phyloP scores from a whole-genome alignment of 2,797 vertebrate species.

The Octomys mimax region DNA sequence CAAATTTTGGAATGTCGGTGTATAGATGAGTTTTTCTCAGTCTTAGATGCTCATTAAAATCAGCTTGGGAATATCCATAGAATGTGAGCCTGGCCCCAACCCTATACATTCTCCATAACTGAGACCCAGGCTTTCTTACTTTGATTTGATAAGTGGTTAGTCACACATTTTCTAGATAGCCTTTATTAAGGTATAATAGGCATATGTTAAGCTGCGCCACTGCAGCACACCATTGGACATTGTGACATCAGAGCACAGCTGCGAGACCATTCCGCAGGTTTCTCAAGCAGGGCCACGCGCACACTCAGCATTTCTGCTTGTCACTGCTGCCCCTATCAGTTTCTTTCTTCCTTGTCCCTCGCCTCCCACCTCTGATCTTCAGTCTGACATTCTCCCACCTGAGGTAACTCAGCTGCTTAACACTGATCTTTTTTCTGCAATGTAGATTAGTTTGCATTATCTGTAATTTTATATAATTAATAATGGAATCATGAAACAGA shows the following conservation, averaged over 20 bases:
- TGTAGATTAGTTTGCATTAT: slow-evolving; percentile 15
- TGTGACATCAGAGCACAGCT: not conserved
- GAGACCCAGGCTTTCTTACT: not conserved
- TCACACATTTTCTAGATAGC: not conserved
- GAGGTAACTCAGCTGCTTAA: too few species aligned
- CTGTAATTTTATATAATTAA: not conserved
- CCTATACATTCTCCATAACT: not conserved
- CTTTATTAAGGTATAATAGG: slow-evolving; percentile 37
- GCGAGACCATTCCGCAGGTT: not conserved
- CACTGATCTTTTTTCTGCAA: slow-evolving; percentile 15
- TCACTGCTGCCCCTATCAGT: not conserved
- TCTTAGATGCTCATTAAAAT: not conserved
- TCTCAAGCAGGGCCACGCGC: not conserved
- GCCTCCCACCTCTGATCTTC: not conserved
- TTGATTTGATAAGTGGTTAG: slow-evolving; percentile 31
- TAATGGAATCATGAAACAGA: not conserved
- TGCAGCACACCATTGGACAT: not conserved
- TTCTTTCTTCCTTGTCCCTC: not conserved
- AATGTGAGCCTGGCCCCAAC: not conserved
- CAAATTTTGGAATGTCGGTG: not conserved
- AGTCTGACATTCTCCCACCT: too few species aligned
- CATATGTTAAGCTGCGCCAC: not conserved
- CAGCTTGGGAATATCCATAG: not conserved
- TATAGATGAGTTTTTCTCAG: slow-evolving; percentile 22
- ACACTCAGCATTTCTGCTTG: not conserved